Conservation (phyloP, 92 coral and sea anemone genomes). For the Muricea muricata region DNA sequence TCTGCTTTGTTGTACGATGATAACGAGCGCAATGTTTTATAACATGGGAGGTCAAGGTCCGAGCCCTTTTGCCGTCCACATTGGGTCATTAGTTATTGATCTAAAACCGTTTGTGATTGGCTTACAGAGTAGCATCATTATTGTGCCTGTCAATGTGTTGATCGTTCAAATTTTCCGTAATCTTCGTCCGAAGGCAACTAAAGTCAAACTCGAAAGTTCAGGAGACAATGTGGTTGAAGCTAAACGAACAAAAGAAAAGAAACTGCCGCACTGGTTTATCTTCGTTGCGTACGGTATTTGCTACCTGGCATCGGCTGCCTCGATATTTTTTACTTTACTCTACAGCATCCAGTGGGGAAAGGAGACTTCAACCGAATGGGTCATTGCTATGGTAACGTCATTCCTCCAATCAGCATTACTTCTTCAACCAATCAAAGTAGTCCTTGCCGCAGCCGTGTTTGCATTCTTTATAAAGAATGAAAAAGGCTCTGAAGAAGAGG, state of each 20-base stretch:
- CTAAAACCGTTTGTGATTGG: conserved; percentile 80
- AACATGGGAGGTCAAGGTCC: conserved; percentile 69
- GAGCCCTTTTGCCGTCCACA: conserved; percentile 54
- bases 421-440: conserved; percentile 89
- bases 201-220: not conserved
- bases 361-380: conserved; percentile 85
- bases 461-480: conserved; percentile 85
- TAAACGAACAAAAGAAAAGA: conserved; percentile 23
- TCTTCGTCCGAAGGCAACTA: conserved; percentile 57
- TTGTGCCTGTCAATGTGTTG: conserved; percentile 87
- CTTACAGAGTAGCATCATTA: conserved; percentile 81
- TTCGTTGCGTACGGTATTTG: conserved; percentile 84
- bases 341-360: conserved; percentile 93
- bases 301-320: conserved; percentile 60
- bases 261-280: conserved; percentile 73
- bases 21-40: conserved; percentile 88
- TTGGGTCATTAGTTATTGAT: conserved; percentile 80
- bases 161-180: conserved; percentile 90
- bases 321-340: conserved; percentile 83
- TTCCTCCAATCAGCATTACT: conserved; percentile 86
- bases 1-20: conserved; percentile 78
- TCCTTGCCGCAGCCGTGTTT: conserved; percentile 75
- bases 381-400: conserved; percentile 84
- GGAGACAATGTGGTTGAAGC: not conserved
- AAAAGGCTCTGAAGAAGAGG: conserved; percentile 49